Evolutionary conservation across 2,113 vertebrate genomes (phyloP).

Genomic region (Pluvialis apricaria): DNA sequence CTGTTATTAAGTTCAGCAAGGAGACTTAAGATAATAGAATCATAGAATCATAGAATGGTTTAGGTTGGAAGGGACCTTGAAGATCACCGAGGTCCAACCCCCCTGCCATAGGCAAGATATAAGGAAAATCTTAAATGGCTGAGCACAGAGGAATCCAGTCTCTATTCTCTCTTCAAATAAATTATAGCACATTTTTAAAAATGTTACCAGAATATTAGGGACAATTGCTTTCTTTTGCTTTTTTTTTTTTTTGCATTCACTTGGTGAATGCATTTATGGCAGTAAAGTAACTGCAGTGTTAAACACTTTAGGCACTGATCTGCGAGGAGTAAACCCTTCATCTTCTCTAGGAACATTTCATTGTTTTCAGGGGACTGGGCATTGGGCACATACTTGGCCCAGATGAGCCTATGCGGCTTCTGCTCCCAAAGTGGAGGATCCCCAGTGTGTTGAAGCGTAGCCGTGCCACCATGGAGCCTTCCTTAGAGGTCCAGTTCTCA

Average conservation of each 20-base stretch:
- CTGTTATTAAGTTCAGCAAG: neutral
- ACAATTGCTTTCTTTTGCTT: neutral
- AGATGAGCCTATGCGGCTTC: neutral
- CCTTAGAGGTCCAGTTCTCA: neutral
- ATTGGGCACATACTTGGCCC: neutral
- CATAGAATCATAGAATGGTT: neutral
- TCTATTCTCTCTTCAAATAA: neutral
- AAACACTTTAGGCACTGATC: neutral
- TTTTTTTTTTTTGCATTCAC: neutral
- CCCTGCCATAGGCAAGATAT: too few species aligned
- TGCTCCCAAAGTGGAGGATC: neutral
- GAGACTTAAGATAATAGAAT: too few species aligned
- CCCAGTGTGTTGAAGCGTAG: too few species aligned
- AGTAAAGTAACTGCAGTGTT: neutral
- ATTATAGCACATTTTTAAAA: neutral
- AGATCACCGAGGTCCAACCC: too few species aligned
- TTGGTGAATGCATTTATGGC: neutral
- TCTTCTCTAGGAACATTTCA: neutral
- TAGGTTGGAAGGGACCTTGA: too few species aligned
- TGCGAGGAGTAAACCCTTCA: neutral
- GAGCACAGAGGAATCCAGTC: neutral
- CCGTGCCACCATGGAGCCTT: neutral
- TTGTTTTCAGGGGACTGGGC: neutral
- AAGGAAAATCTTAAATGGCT: neutral
- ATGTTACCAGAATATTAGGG: neutral